A percentile compares a stretch with the other conserved stretches of the same genome.
Evolutionary conservation across 2,113 vertebrate species (phyloP).

Genomic region (Chaetodon auriga): DNA sequence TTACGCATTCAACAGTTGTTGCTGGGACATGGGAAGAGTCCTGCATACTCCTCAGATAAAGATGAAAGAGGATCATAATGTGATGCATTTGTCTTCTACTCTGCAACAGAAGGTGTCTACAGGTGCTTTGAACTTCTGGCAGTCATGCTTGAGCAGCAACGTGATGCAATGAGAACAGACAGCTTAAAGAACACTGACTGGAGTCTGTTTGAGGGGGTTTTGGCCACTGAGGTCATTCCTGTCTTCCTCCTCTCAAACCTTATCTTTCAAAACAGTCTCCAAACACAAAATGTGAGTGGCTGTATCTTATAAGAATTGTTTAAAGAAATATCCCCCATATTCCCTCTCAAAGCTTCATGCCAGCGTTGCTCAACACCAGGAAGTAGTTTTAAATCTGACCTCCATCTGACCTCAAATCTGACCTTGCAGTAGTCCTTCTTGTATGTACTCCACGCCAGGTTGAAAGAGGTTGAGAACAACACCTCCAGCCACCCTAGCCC

Average conservation of each 20-base stretch:
- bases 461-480: background rate
- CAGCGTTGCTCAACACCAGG: background rate
- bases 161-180: background rate
- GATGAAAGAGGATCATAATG: background rate
- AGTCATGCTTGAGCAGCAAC: background rate
- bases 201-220: background rate
- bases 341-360: background rate
- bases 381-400: constrained; percentile 1
- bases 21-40: background rate
- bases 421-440: background rate
- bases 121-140: background rate
- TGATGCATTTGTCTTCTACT: background rate
- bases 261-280: background rate
- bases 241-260: background rate
- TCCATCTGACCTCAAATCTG: background rate
- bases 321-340: background rate
- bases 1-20: background rate
- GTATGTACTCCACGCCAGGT: background rate
- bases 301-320: background rate
- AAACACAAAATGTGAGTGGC: background rate
- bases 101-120: background rate
- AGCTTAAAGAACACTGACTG: background rate
- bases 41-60: background rate
- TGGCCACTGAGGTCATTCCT: background rate
- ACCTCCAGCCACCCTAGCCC: background rate